Percentiles rank a stretch among this genome's conserved stretches.
These are phyloP conservation scores for Bombus confusus DNA, from an alignment of 1,140 invertebrate species.

Conservation along the genomic window DNA sequence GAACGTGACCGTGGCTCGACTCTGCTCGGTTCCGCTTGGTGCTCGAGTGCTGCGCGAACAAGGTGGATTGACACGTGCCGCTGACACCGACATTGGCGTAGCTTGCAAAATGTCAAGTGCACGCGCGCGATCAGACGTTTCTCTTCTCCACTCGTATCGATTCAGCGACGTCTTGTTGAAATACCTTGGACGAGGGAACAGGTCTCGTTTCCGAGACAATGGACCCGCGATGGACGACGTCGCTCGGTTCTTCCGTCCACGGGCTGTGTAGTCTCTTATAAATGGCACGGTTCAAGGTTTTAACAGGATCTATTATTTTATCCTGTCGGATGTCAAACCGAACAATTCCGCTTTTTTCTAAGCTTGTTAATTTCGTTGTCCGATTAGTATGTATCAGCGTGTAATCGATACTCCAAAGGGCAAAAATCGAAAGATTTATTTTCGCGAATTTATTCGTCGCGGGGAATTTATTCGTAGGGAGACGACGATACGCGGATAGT, in stretches of 20 bases:
- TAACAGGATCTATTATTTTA: not conserved
- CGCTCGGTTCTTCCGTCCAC: not conserved
- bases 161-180: not conserved
- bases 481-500: too few relatives aligned
- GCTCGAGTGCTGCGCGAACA: not conserved
- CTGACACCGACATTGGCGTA: slow-evolving; percentile 46
- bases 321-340: too few relatives aligned
- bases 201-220: slow-evolving; percentile 22
- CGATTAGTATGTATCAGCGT: too few relatives aligned
- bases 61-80: slow-evolving; percentile 43
- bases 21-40: not conserved
- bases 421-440: too few relatives aligned
- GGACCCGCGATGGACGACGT: not conserved
- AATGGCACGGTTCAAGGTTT: not conserved
- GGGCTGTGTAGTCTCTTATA: not conserved
- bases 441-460: too few relatives aligned
- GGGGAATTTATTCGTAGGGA: too few relatives aligned
- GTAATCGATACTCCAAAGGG: too few relatives aligned
- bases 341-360: too few relatives aligned
- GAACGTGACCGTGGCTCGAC: slow-evolving; percentile 12
- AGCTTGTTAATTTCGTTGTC: too few relatives aligned
- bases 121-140: slow-evolving; percentile 30
- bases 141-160: slow-evolving; percentile 32
- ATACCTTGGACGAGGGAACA: not conserved
- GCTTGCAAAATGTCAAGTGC: slow-evolving; percentile 57